Conservation (phyloP, 2,797 vertebrate species). For the Pipistrellus pygmaeus region DNA sequence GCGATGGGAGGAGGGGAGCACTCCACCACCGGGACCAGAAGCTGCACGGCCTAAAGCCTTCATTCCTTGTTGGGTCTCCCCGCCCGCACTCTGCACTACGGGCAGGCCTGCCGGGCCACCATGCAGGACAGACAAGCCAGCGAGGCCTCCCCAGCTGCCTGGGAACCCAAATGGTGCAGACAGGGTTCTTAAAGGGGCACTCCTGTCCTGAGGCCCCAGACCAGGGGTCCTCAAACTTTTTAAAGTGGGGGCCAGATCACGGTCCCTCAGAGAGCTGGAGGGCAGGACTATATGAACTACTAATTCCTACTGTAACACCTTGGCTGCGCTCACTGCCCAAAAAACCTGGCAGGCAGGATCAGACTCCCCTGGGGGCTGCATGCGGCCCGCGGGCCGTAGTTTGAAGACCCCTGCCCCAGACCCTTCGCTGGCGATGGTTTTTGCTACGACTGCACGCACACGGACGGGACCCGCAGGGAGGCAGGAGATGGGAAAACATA, state of each 20-base stretch:
- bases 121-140: neutral
- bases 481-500: neutral
- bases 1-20: neutral
- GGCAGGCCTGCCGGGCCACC: neutral
- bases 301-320: no score
- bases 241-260: no score
- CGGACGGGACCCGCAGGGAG: neutral
- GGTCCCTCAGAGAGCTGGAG: no score
- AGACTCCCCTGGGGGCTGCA: no score
- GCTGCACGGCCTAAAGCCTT: neutral
- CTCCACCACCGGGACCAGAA: neutral
- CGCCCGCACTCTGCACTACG: neutral
- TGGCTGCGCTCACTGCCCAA: no score
- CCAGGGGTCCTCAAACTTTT: no score
- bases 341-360: no score
- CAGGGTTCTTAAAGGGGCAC: neutral
- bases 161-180: slow-evolving; percentile 1
- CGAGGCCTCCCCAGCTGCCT: neutral
- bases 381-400: no score
- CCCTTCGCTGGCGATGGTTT: neutral
- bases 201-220: neutral
- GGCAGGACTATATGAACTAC: no score
- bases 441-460: neutral
- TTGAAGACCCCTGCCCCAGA: no score
- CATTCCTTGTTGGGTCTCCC: neutral